Conservation (phyloP, 2,113 vertebrate genomes). For the Clarias batrachus region DNA sequence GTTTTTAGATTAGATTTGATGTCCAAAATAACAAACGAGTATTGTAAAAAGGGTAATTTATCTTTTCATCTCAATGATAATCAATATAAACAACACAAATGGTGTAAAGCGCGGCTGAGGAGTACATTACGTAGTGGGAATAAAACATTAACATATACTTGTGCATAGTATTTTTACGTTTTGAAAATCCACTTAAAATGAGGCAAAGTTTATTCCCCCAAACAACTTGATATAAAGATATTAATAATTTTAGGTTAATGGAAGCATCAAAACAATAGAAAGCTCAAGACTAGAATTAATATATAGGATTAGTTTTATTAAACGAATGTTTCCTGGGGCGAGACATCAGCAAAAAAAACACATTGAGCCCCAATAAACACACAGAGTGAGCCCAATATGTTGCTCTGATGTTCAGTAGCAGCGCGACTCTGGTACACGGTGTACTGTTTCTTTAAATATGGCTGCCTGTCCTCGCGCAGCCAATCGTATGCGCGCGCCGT, state of each 20-base stretch:
- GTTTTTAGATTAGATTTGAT: background rate
- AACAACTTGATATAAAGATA: too few relatives aligned
- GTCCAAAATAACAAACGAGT: background rate
- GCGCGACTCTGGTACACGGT: background rate
- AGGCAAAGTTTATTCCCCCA: too few relatives aligned
- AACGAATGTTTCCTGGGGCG: background rate
- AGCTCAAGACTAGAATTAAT: background rate
- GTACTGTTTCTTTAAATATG: constrained; percentile 75
- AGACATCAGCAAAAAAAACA: background rate
- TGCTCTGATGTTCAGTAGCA: background rate
- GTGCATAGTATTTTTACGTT: background rate
- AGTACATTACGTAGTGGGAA: background rate
- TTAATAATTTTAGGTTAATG: background rate
- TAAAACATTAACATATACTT: background rate
- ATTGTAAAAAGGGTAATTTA: background rate
- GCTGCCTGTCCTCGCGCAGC: constrained; percentile 62
- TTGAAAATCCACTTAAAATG: background rate
- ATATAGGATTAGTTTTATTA: background rate
- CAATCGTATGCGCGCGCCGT: constrained; percentile 82
- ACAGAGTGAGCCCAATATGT: too few relatives aligned
- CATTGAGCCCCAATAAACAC: background rate
- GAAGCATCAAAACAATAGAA: background rate
- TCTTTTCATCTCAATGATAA: background rate
- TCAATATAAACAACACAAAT: background rate
- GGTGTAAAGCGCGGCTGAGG: background rate